Conservation (phyloP, 2,797 vertebrate genomes). For the Sebastes minor region DNA sequence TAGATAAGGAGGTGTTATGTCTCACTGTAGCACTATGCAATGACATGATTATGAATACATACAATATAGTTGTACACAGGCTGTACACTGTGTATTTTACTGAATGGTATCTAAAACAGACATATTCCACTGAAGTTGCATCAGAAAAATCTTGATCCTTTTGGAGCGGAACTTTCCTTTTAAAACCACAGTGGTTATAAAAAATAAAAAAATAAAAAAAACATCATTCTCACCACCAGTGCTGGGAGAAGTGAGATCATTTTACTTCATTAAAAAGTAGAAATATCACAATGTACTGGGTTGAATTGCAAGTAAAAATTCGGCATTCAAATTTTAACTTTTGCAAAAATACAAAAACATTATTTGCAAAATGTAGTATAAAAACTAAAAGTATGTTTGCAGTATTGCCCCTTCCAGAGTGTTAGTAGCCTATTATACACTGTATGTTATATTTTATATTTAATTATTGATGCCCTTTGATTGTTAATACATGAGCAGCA, state of each 20-base stretch:
- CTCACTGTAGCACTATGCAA: neutral
- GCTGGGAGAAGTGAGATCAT: neutral
- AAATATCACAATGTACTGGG: neutral
- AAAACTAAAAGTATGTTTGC: too few relatives aligned
- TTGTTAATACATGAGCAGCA: neutral
- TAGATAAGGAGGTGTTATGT: neutral
- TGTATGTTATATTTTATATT: neutral
- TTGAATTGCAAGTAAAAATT: neutral
- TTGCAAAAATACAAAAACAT: too few relatives aligned
- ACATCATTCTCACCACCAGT: too few relatives aligned
- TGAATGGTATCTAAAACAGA: neutral
- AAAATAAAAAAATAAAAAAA: too few relatives aligned
- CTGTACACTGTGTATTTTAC: neutral
- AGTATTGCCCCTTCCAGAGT: neutral
- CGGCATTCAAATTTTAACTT: neutral
- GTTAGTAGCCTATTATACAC: neutral
- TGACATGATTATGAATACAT: neutral
- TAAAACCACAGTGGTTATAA: too few relatives aligned
- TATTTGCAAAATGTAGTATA: too few relatives aligned
- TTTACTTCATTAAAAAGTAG: neutral
- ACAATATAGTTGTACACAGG: neutral
- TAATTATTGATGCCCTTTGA: neutral
- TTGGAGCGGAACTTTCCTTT: neutral
- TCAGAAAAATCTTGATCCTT: neutral
- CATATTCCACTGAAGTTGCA: neutral